These are phyloP conservation scores for Serrognathus titanus DNA, from an alignment of 2,888 invertebrate species.

Conservation along the genomic window DNA sequence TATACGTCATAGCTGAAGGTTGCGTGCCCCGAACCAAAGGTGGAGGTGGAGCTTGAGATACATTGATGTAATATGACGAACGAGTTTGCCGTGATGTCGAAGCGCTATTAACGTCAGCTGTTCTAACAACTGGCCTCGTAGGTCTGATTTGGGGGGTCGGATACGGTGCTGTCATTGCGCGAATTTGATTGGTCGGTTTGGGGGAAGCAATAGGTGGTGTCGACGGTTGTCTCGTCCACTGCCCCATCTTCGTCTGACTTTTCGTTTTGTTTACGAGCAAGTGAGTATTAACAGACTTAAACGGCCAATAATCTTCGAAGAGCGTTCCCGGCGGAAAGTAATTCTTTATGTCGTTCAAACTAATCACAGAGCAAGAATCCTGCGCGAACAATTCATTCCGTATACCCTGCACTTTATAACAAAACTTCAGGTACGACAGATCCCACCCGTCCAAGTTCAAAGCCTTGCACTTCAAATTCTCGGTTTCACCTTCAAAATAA, in stretches of 20 bases:
- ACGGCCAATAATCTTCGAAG: constrained; percentile 92
- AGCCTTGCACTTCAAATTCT: constrained; percentile 82
- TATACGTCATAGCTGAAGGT: constrained; percentile 34
- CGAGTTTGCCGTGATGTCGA: constrained; percentile 32
- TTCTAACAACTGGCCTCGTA: background rate
- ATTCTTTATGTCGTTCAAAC: constrained; percentile 84
- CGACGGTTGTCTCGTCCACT: constrained; percentile 13
- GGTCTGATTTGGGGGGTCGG: constrained; percentile 3
- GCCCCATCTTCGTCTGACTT: constrained; percentile 9
- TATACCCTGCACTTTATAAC: constrained; percentile 92
- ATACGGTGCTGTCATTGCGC: constrained; percentile 4
- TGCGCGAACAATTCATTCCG: constrained; percentile 87
- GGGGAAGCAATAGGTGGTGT: constrained; percentile 9
- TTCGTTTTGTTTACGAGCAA: constrained; percentile 57
- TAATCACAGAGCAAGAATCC: constrained; percentile 87
- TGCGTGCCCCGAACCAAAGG: constrained; percentile 54
- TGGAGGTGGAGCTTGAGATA: constrained; percentile 47
- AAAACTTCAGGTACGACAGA: constrained; percentile 87
- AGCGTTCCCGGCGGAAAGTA: constrained; percentile 87
- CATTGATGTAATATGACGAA: constrained; percentile 37
- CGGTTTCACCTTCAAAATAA: constrained; percentile 89
- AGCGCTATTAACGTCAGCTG: background rate
- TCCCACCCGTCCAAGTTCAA: constrained; percentile 90
- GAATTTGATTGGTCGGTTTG: constrained; percentile 2
- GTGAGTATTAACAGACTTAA: constrained; percentile 81